Percentiles rank a stretch among this genome's conserved stretches.
phyloP scores from a whole-genome alignment of 2,113 vertebrate genomes.

The Irena cyanogastra region DNA sequence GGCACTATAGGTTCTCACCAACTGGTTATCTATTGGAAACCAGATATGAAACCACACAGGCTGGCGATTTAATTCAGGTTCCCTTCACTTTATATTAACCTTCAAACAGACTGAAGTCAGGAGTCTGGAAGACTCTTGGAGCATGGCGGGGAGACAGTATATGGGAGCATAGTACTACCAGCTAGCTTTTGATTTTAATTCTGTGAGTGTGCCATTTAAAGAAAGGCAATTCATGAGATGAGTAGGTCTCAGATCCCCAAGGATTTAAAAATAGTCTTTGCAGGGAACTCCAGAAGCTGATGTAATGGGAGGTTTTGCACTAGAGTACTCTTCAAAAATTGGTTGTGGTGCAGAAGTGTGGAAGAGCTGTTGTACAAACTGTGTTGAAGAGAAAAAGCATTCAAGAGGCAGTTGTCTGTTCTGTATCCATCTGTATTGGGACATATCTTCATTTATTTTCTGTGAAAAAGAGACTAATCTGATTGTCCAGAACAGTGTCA shows the following conservation, averaged over 20 bases:
- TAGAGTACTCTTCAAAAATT: not conserved
- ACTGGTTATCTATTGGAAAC: not conserved
- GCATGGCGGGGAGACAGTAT: not conserved
- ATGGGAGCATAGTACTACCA: not conserved
- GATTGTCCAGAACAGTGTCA: not conserved
- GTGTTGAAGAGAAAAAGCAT: not conserved
- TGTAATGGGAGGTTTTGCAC: not conserved
- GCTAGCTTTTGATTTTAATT: not conserved
- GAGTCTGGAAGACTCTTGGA: not conserved
- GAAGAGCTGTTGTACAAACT: not conserved
- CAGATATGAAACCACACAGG: not conserved
- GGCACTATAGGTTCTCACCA: not conserved
- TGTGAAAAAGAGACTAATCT: not conserved
- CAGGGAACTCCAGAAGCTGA: not conserved
- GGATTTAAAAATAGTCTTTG: not conserved
- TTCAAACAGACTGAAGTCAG: not conserved
- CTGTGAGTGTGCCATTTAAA: not conserved
- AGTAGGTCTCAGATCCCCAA: not conserved
- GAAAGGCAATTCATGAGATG: not conserved
- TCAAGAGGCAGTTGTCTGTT: not conserved
- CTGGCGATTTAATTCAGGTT: not conserved
- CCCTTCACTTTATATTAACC: not conserved
- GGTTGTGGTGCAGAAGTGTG: not conserved
- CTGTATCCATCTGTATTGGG: not conserved
- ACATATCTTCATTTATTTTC: not conserved